Evolutionary conservation across 2,113 vertebrate species (phyloP).

Genomic region (Formicarius rufipectus): DNA sequence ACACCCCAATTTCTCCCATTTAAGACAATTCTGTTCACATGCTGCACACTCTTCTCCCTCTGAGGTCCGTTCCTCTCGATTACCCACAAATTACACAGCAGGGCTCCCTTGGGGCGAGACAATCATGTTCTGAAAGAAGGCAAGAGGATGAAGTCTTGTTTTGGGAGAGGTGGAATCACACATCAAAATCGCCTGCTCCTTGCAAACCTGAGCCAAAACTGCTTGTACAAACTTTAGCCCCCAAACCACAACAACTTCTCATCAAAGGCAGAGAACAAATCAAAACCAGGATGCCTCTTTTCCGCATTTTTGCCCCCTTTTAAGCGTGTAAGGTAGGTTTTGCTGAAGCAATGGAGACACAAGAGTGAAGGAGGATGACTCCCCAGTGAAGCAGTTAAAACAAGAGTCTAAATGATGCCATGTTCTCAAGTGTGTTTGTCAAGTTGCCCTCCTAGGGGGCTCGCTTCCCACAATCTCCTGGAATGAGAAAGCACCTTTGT

Average conservation of each 20-base stretch:
- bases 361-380: background rate
- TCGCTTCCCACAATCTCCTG: background rate
- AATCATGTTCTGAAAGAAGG: background rate
- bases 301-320: background rate
- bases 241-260: background rate
- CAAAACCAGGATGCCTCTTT: background rate
- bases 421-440: background rate
- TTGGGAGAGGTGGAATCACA: background rate
- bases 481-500: conserved; percentile 15
- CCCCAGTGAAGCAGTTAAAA: background rate
- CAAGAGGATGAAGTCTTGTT: background rate
- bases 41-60: background rate
- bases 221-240: background rate
- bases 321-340: background rate
- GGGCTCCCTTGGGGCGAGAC: background rate
- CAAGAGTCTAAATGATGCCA: background rate
- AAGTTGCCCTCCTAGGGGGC: background rate
- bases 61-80: background rate
- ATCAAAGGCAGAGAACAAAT: background rate
- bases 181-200: background rate
- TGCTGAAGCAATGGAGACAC: background rate
- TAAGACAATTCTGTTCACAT: background rate
- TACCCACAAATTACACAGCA: background rate
- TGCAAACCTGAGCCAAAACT: background rate
- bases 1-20: background rate